Percentiles rank a stretch among this genome's conserved stretches.
These are phyloP conservation scores for Druceiella hillmani DNA, from an alignment of 2,888 invertebrate species.

Conservation along the genomic window DNA sequence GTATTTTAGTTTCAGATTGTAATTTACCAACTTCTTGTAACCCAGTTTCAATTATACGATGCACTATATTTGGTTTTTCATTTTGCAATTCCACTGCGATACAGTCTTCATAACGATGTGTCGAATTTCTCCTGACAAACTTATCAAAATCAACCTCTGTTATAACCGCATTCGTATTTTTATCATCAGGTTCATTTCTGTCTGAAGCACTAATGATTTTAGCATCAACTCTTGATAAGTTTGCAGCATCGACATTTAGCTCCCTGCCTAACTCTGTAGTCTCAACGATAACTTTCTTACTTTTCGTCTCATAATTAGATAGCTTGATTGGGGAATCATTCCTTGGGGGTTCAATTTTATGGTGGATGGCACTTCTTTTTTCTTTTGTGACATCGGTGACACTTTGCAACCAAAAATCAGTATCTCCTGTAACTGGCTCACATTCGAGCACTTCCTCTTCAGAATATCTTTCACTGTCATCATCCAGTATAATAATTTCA, in stretches of 20 bases:
- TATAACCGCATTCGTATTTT: constrained; percentile 29
- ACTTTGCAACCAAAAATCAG: neutral
- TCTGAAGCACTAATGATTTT: constrained; percentile 26
- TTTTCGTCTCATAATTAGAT: too few species aligned
- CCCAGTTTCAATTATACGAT: constrained; percentile 35
- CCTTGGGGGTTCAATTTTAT: too few species aligned
- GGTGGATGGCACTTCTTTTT: neutral
- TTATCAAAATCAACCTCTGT: constrained; percentile 49
- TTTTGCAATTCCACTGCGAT: constrained; percentile 38
- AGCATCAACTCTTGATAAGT: constrained; percentile 15
- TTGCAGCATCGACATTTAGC: constrained; percentile 20
- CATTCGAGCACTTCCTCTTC: constrained; percentile 28
- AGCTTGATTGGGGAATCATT: too few species aligned
- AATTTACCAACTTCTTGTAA: constrained; percentile 36
- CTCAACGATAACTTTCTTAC: neutral
- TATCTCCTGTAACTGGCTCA: constrained; percentile 29
- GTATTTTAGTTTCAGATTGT: too few species aligned
- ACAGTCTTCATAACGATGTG: constrained; percentile 36
- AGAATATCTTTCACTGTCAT: constrained; percentile 27
- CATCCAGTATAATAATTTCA: neutral
- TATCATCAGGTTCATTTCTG: constrained; percentile 29
- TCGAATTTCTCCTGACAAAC: constrained; percentile 43
- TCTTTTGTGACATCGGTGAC: neutral
- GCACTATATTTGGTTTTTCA: constrained; percentile 36
- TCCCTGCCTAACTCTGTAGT: neutral